Base-by-base conservation (phyloP, 2,113 vertebrate genomes). In the Phyllopteryx taeniolatus region DNA sequence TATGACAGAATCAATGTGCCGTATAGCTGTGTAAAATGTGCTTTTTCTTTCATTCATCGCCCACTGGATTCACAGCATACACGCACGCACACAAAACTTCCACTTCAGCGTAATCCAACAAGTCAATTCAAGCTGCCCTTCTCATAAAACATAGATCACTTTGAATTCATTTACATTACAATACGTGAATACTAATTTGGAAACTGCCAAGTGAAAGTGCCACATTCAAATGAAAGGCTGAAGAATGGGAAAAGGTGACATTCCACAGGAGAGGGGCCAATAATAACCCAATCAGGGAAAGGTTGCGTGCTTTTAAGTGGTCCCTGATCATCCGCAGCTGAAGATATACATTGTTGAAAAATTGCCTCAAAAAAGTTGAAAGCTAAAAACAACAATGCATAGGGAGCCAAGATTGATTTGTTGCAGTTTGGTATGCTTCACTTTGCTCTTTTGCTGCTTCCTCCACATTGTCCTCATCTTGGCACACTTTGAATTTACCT, bases 1-100 rank as follows among this genome's bases (percentile, higher is more conserved):
- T 78, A 81, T 87, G 81, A 90, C 84, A 86, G 77, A 82, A 84
- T 83, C 76, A 82, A 84, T 87, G 84, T 78, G 73, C 68, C 44
- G 20, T 33, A 27, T 13, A 68, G 75, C 51, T 57, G 75, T 73
- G 80, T 66, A 64, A 75, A 63, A 75, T 73, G 74, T 78, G 83
- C 77, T 80, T 81, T 78, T 78, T 68, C 49, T 77, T 61, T 67
- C 77, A 88, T 92, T 87, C 87, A 87, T 84, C 83, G 83, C 67
- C 53, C 47, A 8, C 67, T 62, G 79, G 79, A 57, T 85, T 86
- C 73, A 78, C 76, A 76, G 66, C 56, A 85, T 64, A 71, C 13
- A 84, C 67, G 76, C 11, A 73, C 69, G 67, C 69, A 74, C 54
- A 75, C 54, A 43, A 68, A 82, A 79, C 71, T 68, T 68, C 74